Evolutionary conservation across 2,797 vertebrate genomes (phyloP), one percentile per base, ranked within the genome.

Genomic region (Allobates femoralis): DNA sequence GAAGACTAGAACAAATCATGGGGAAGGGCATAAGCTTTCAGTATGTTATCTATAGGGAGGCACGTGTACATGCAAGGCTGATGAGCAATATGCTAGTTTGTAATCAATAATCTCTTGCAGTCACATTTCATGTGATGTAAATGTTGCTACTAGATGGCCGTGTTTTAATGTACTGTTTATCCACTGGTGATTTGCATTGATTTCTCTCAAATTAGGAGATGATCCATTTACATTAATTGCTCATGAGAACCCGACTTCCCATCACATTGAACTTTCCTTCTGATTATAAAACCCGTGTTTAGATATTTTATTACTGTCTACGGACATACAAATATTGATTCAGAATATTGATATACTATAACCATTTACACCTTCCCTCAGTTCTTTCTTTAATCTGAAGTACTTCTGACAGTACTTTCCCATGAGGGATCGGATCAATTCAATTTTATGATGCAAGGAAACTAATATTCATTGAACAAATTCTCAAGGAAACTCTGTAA

Each of bases 271-370:
- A 53, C 26, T 67, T 56, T 28, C 41, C 26, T 53, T 73, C 32
- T 28, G 67, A 83, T 23, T 71, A 84, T 19, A 51, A 84, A 66
- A 84, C 21, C 15, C n/a, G 58, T 51, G 28, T 30, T 58, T 58
- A 73, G 69, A n/a, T 30, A 60, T 73, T 85, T 85, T 34, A 71
- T 56, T 26, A 46, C 64, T 71, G 37, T 37, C n/a, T 50, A 46
- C 56, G 26, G 34, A 79, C 66, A 41, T 71, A 30, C 55, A 73
- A 80, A 85, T 73, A 85, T 80, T 80, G 64, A 85, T 58, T 85
- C 6, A n/a, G 71, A 80, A 71, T 74, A 71, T 62, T 69, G 77
- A 85, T 85, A 85, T 53, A 67, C 74, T 64, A 51, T 73, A 69
- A 73, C 32, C 55, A 74, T 85, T 85, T 85, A 80, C 55, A 79